Percentiles rank a stretch among this genome's conserved stretches.
Conservation (phyloP, 2,113 vertebrate species). For the Lycaon pictus region DNA sequence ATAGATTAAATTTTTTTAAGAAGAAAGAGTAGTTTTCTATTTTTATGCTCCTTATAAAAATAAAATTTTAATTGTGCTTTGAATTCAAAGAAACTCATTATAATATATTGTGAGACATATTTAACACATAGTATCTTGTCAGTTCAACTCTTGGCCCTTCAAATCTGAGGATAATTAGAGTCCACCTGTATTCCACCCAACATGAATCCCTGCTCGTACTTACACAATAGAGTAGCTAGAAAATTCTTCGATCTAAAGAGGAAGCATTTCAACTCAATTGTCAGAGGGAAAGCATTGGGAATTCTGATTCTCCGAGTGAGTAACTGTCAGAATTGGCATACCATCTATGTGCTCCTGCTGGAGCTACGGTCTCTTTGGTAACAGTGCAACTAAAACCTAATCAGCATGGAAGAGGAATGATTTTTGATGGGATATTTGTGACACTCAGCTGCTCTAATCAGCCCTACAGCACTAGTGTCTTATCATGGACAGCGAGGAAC, state of each 20-base stretch:
- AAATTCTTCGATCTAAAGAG: neutral
- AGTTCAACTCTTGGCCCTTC: neutral
- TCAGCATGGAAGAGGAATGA: neutral
- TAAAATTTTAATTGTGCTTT: constrained; percentile 11
- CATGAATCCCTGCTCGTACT: neutral
- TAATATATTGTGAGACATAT: neutral
- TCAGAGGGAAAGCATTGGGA: neutral
- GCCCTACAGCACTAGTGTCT: neutral
- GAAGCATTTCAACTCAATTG: neutral
- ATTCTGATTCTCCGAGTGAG: neutral
- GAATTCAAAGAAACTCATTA: neutral
- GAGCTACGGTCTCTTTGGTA: neutral
- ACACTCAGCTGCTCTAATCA: neutral
- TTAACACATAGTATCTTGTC: neutral
- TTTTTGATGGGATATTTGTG: neutral
- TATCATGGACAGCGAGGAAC: neutral
- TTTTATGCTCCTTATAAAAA: neutral
- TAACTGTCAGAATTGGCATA: neutral
- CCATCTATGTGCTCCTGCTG: too few species aligned
- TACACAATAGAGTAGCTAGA: neutral
- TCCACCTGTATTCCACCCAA: neutral
- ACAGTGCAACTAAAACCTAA: neutral
- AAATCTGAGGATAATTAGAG: neutral
- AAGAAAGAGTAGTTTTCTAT: neutral
- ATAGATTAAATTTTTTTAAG: neutral